Percentiles rank a stretch among this genome's conserved stretches.
These are phyloP conservation scores for Cavia porcellus DNA, from an alignment of 2,113 vertebrate species.

Conservation along the genomic window DNA sequence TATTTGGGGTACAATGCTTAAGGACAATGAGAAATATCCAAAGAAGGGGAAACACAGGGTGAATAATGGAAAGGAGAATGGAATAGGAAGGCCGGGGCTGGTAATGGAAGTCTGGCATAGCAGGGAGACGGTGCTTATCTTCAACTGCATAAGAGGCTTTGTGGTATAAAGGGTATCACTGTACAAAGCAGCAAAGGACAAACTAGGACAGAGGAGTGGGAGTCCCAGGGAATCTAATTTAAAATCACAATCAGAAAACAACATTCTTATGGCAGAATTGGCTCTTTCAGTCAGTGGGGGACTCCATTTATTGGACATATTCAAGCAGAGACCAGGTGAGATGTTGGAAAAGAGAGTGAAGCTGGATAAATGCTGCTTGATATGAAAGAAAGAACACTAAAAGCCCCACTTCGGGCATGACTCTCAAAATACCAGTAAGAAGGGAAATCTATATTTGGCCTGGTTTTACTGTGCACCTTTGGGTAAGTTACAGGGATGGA, in stretches of 20 bases:
- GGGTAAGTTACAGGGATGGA: neutral
- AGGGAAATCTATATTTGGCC: neutral
- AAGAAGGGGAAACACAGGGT: conserved; percentile 55
- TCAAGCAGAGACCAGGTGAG: neutral
- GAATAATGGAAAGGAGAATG: conserved; percentile 70
- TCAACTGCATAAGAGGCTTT: neutral
- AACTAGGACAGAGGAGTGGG: neutral
- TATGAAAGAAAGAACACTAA: conserved; percentile 8
- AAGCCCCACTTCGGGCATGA: neutral
- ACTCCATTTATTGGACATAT: neutral
- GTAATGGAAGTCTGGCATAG: neutral
- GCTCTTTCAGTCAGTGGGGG: neutral
- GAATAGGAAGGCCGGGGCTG: conserved; percentile 40
- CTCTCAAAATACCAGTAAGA: conserved; percentile 32
- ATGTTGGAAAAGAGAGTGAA: conserved; percentile 28
- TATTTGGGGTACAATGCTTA: conserved; percentile 61
- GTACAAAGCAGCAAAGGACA: neutral
- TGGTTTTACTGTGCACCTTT: neutral
- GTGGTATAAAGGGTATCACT: neutral
- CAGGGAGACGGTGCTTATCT: neutral
- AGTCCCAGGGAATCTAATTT: conserved; percentile 2
- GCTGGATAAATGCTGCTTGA: neutral
- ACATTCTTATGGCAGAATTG: conserved; percentile 2
- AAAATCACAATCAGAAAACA: conserved; percentile 32
- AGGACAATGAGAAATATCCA: conserved; percentile 74